Base-by-base conservation (phyloP, 2,113 vertebrate genomes). In the Pelmatolapia mariae region DNA sequence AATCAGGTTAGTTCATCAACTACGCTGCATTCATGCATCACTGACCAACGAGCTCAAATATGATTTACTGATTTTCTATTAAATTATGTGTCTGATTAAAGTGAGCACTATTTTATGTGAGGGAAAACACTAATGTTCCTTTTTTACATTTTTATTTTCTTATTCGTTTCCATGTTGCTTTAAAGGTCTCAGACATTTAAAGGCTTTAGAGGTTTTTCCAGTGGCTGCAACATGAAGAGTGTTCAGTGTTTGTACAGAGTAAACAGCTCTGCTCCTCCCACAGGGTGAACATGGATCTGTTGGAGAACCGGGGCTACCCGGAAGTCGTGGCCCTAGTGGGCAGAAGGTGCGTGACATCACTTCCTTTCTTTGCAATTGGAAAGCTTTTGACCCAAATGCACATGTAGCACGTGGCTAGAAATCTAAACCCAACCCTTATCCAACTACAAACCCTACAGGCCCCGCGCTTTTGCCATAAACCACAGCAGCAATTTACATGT, bases 271-370 rank as follows among this genome's bases (percentile, higher is more conserved):
- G 4, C 54, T 76, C 19, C 16, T n/a, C 6, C 82, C 96, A 93
- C 88, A 96, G 95, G 96, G 96, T 3, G 56, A 57, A 45, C 86
- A 91, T 8, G 96, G 96, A 59, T 1, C 3, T 4, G 2, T 59
- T 45, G 59, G 97, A 94, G 13, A 31, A 3, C 52, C 38, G 2
- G 97, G 97, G 50, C 80, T 81, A 15, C 29, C 3, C 43, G 98
- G 97, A 78, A 96, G 91, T 31, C 71, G 45, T 15, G 98, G 98
- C 19, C 33, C 43, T 4, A 95, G 76, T 52, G 98, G 97, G 92
- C 89, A 61, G 89, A 98, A 98, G 97, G 98, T 98, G 87, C 63
- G 89, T 81, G 68, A 80, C 7, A 3, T 45, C 52, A 10, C 80
- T 24, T 54, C 53, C 3, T 53, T 33, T 6, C 2, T 13, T 33